phyloP scores from a whole-genome alignment of 2,888 invertebrate genomes.

The Lycophotia porphyrea region DNA sequence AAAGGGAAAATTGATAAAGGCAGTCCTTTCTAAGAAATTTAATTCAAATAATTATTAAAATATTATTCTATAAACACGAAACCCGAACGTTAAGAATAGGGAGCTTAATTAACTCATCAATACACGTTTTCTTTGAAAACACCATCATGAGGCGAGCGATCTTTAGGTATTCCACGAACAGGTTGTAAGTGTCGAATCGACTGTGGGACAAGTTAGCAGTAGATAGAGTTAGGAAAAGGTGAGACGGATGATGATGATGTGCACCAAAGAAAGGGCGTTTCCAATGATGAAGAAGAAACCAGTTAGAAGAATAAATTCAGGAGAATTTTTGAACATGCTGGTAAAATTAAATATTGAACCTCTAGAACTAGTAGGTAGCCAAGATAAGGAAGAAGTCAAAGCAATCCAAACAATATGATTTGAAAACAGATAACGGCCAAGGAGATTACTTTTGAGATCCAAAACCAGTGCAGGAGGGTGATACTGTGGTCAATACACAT shows the following conservation, averaged over 20 bases:
- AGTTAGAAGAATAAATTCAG: background rate
- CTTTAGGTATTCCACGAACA: slow-evolving; percentile 77
- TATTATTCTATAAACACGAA: slow-evolving; percentile 55
- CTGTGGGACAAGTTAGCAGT: slow-evolving; percentile 62
- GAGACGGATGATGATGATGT: background rate
- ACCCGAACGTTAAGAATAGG: slow-evolving; percentile 58
- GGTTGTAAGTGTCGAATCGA: slow-evolving; percentile 71
- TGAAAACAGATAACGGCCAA: background rate
- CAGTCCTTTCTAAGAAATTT: slow-evolving; percentile 27
- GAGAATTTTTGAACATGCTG: background rate
- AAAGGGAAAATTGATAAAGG: slow-evolving; percentile 43
- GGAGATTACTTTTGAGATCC: background rate
- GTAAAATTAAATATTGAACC: too few species aligned
- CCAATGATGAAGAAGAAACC: background rate
- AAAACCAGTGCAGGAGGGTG: background rate
- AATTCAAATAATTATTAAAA: slow-evolving; percentile 48
- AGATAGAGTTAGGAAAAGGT: background rate
- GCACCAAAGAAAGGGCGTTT: background rate
- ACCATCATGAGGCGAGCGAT: slow-evolving; percentile 73
- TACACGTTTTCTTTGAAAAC: slow-evolving; percentile 81
- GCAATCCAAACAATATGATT: background rate
- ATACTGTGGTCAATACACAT: slow-evolving; percentile 24
- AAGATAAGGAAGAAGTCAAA: background rate
- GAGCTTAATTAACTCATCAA: slow-evolving; percentile 83
- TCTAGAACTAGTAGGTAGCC: background rate